A percentile compares a stretch with the other conserved stretches of the same genome.
Evolutionary conservation across 2,888 invertebrate species (phyloP).

Genomic region (Syritta pipiens): DNA sequence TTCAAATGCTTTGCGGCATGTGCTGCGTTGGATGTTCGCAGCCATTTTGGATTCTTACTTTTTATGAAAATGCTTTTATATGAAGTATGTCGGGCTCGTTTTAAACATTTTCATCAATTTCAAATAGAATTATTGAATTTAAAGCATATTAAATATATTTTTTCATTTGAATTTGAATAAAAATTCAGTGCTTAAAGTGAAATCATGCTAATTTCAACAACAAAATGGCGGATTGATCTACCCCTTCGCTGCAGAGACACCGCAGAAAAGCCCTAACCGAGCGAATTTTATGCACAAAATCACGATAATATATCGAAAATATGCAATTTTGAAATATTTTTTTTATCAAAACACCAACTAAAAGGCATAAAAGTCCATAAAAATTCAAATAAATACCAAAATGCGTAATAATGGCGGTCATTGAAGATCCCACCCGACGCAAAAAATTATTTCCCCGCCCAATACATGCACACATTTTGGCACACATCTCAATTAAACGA

Average conservation of each 20-base stretch:
- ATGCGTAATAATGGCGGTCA: conserved; percentile 62
- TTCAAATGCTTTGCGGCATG: too few species aligned
- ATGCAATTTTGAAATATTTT: background rate
- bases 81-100: too few species aligned
- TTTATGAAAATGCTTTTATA: too few species aligned
- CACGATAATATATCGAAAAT: background rate
- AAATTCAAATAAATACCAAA: conserved; percentile 32
- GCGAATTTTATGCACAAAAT: background rate
- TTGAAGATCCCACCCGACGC: conserved; percentile 54
- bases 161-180: background rate
- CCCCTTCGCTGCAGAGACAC: conserved; percentile 9
- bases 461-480: conserved; percentile 2
- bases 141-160: background rate
- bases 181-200: background rate
- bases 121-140: too few species aligned
- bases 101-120: too few species aligned
- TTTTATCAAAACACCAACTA: conserved; percentile 1
- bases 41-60: too few species aligned
- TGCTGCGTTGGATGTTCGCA: too few species aligned
- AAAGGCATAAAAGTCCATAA: background rate
- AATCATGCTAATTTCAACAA: conserved; percentile 7
- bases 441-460: conserved; percentile 30
- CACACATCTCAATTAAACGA: conserved; percentile 14
- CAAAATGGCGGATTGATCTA: conserved; percentile 53
- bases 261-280: background rate